Evolutionary conservation across 2,888 invertebrate genomes (phyloP), one percentile per base, ranked within the genome.

Genomic region (Escarpia spicata): DNA sequence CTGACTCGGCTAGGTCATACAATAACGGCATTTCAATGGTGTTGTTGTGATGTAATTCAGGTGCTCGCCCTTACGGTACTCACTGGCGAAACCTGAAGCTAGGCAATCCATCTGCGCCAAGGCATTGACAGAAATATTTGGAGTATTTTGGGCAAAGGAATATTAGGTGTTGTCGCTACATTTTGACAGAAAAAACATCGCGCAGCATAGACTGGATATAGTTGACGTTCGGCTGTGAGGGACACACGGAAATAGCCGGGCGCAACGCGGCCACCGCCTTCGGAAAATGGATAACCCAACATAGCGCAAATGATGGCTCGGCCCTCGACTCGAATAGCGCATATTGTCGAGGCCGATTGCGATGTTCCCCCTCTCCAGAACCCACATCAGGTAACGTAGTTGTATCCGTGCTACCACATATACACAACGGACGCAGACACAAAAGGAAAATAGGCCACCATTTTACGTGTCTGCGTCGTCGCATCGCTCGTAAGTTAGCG

Each of bases 61-160:
- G 75, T 75, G n/a, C 75, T n/a, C 75, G n/a, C 75, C 75, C 75
- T 75, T 75, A 75, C 75, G 75, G 75, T 26, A 75, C 75, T 75
- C 75, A 75, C 75, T 75, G 75, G 75, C 75, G 75, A 75, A 75
- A 75, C 75, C 75, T 75, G 75, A 75, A 75, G 75, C 75, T 75
- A n/a, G 75, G 75, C 75, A 75, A 75, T 75, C 75, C 75, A 75
- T 75, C 75, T 75, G 75, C 75, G 75, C 75, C 75, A 75, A 75
- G 75, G 75, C 75, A 75, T 75, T 75, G 75, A 75, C 75, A 75
- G 75, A 75, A 75, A 75, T 75, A 75, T 75, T 75, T 75, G 75
- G 75, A 75, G 75, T 75, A 75, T 75, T 75, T 75, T 75, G 75
- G 75, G 75, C 75, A 75, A 75, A 75, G 75, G 75, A 75, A 75